Evolutionary conservation across 1,140 invertebrate species (phyloP), one percentile per base, ranked within the genome.

Genomic region (Drosophila pseudoobscura): DNA sequence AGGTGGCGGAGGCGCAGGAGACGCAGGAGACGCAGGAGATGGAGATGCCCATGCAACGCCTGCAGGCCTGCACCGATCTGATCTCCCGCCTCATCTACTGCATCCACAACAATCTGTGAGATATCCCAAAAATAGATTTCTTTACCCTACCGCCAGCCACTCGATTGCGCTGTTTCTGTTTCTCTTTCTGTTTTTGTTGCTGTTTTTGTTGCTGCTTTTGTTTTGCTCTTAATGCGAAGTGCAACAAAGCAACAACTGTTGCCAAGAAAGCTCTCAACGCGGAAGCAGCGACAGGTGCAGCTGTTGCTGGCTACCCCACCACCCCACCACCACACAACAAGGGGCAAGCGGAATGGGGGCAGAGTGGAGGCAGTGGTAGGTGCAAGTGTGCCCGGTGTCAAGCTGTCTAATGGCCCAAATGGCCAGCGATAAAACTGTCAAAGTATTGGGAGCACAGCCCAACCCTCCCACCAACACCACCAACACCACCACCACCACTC

Each of bases 1-100:
- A 20, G 20, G 1, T 20, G 20, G 20, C 20, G 20, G 92, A 94
- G 97, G 98, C 0, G 92, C 98, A 24, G 94, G 5, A 15, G 6
- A 17, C 0, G 92, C 98, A 24, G 94, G 5, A 15, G 6, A 17
- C 26, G 6, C 3, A 26, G 17, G 0, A 11, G 26, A 8, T 8
- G 6, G 17, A 54, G 9, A 9, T 20, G 41, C 6, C 95, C 0
- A 94, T 94, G 56, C 92, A 93, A 29, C 93, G 95, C 13, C 93
- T 95, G 73, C 26, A 52, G 9, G 56, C 65, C 13, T 85, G 82
- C 49, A 49, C 20, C 2, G 82, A 91, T 43, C 15, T 91, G 22
- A 17, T 91, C 46, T 39, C 62, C n/a, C 88, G 76, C 8, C 57
- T 91, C 26, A 62, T 91, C 6, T 77, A 80, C 31, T 44, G 70